Conservation (phyloP, 2,888 invertebrate genomes). For the Kuschelorhynchus macadamiae region DNA sequence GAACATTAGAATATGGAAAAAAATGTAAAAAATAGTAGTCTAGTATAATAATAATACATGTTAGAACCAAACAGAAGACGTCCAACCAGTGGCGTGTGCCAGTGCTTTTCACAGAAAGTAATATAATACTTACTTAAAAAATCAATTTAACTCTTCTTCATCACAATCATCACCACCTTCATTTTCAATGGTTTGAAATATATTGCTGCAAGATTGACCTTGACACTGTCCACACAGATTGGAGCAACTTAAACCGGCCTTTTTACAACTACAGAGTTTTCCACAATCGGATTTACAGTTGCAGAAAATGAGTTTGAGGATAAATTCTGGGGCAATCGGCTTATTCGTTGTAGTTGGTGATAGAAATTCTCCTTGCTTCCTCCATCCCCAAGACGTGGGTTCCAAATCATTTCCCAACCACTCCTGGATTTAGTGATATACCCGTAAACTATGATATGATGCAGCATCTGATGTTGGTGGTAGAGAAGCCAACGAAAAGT, state of each 20-base stretch:
- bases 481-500: no score
- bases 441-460: not conserved
- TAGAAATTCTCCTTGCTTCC: not conserved
- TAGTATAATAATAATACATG: no score
- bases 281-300: not conserved
- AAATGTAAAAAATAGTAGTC: no score
- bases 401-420: slow-evolving; percentile 5
- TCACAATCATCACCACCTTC: no score
- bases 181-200: not conserved
- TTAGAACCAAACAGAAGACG: no score
- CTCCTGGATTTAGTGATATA: not conserved
- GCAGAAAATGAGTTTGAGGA: not conserved
- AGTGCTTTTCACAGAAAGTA: no score
- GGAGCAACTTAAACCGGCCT: not conserved
- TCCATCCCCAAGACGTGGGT: slow-evolving; percentile 3
- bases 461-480: no score
- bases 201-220: slow-evolving; percentile 2
- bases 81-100: no score
- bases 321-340: not conserved
- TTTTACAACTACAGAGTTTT: not conserved
- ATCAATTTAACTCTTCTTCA: no score
- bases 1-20: no score
- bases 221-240: no score
- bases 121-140: no score
- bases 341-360: not conserved